These are phyloP conservation scores for Zophobas morio DNA, from an alignment of 1,140 invertebrate genomes.

Conservation along the genomic window DNA sequence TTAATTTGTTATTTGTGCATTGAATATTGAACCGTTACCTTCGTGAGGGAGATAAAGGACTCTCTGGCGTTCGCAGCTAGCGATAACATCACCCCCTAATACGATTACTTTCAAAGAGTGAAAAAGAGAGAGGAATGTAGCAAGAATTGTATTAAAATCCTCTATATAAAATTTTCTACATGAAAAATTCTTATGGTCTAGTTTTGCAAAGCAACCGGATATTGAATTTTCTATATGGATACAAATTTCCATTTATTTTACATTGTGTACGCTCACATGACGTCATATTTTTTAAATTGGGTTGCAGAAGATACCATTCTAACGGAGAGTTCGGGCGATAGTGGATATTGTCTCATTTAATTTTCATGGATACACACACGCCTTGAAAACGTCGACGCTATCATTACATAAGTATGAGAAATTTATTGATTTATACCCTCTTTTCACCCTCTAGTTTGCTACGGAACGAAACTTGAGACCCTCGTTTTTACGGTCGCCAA, in stretches of 20 bases:
- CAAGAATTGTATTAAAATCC: slow-evolving; percentile 29
- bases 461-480: slow-evolving; percentile 15
- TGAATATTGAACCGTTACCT: slow-evolving; percentile 20
- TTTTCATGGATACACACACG: slow-evolving; percentile 26
- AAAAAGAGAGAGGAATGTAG: neutral
- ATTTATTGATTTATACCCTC: slow-evolving; percentile 33
- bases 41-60: neutral
- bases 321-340: slow-evolving; percentile 11
- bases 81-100: slow-evolving; percentile 15
- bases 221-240: slow-evolving; percentile 36
- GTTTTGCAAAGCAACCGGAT: slow-evolving; percentile 36
- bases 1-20: slow-evolving; percentile 41
- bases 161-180: slow-evolving; percentile 25
- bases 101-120: slow-evolving; percentile 11
- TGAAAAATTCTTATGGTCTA: slow-evolving; percentile 24
- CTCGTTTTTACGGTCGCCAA: slow-evolving; percentile 10
- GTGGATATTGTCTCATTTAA: slow-evolving; percentile 35
- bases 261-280: slow-evolving; percentile 33
- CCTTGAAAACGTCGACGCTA: slow-evolving; percentile 19
- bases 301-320: slow-evolving; percentile 9
- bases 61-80: neutral
- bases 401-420: slow-evolving; percentile 26
- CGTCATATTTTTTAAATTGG: slow-evolving; percentile 28
- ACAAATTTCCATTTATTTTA: slow-evolving; percentile 31
- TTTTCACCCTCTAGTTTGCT: slow-evolving; percentile 12